Evolutionary conservation across 2,888 invertebrate genomes (phyloP), one percentile per base, ranked within the genome.

Genomic region (Morpho deidamia): DNA sequence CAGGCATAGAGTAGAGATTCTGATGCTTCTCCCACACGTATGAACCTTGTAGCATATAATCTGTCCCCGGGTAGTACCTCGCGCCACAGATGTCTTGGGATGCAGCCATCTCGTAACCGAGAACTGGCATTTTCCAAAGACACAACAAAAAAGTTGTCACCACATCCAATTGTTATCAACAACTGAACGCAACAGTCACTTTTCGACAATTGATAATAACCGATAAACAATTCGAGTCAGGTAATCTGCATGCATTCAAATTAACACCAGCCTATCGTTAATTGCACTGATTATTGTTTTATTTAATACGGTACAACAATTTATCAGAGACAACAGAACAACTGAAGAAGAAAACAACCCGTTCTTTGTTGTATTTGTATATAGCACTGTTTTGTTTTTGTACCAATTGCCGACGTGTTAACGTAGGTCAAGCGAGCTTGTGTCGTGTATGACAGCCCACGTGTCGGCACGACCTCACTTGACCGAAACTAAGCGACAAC

Each of bases 121-220:
- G 74, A 71, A 80, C 85, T 67, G 86, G 88, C 88, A 89, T 89
- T 66, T 81, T 88, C 75, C 74, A 64, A 63, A 3, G 5, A 23
- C 23, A 62, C 57, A 50, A 69, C 11, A 34, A 33, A 11, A 32
- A 11, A 7, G 7, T 63, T 69, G 62, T 63, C 68, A 63, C 68
- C 70, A 70, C 78, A 62, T 62, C 63, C 68, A 66, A 74, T 66
- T 69, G 67, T 71, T 70, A 71, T 69, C 69, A 67, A 67, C 65
- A 63, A 75, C 74, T 72, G 71, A 66, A 59, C 65, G 60, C 60
- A 57, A 60, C 63, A 60, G 60, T 58, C 58, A 55, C n/a, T n/a
- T n/a, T 60, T 58, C 61, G 48, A 53, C 52, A 50, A 62, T 64
- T 59, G 75, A 75, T 76, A 61, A 61, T 58, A 60, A 59, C 57